Base-by-base conservation (phyloP, 2,797 vertebrate species). In the Hemibagrus guttatus region DNA sequence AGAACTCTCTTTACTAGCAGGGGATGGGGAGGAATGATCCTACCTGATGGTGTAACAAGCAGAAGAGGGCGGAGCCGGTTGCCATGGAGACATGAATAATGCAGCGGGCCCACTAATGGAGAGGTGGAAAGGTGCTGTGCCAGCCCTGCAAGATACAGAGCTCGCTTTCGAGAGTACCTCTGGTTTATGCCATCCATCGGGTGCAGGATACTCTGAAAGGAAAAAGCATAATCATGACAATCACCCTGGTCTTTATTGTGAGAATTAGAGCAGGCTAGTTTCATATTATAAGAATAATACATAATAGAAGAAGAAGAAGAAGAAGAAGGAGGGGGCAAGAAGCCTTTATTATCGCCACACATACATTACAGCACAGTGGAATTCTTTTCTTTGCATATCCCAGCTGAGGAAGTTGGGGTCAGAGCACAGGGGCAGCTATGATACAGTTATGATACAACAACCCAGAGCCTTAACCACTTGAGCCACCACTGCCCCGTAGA, bases 81-180 rank as follows among this genome's bases (percentile, higher is more conserved):
- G 87, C 97, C 96, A 80, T 96, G 96, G 89, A 97, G 94, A 92
- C 97, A 99, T 4, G 97, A 96, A 91, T 97, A 99, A 76, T 88
- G 94, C 91, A 98, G 92, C 0, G 94, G 94, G 84, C 97, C 96
- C 0, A 99, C 95, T 66, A 95, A 91, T 3, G 95, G 90, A n/a
- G 96, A 95, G 19, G 94, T 92, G 21, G 92, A 81, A 23, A 99
- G 93, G 83, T 97, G 91, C 66, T 96, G 92, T n/a, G 97, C 97
- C 0, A 99, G 89, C 78, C 97, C 96, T 12, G 97, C 96, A 83
- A 99, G 92, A 91, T 99, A 99, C 1, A 99, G 94, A 1, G 98
- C 97, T 87, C 97, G 95, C 92, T 99, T 99, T 63, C 97, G 95
- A 6, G 97, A 95, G 93, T 98, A 99, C 39, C 97, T 96, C 92